phyloP scores from a whole-genome alignment of 2,113 vertebrate species.

The Apteryx owenii region DNA sequence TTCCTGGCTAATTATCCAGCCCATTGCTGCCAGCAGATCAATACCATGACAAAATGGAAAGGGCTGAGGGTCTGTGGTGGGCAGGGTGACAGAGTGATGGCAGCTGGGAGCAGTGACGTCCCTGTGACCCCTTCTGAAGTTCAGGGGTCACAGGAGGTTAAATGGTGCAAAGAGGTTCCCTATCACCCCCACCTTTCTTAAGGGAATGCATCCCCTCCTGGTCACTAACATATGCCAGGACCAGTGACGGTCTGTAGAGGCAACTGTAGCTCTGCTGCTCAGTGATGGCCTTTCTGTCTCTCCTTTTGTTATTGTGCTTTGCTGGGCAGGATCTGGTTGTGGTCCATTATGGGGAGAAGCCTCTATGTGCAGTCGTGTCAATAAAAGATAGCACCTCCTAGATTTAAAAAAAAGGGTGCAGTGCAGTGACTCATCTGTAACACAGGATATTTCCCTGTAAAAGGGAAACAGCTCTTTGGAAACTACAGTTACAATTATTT shows the following conservation, averaged over 20 bases:
- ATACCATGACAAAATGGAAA: slow-evolving; percentile 82
- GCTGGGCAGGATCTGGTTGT: accelerated
- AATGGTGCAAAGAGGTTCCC: slow-evolving; percentile 19
- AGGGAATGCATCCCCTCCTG: neutral
- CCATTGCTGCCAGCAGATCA: slow-evolving; percentile 86
- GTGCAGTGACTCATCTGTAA: accelerated
- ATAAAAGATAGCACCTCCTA: neutral
- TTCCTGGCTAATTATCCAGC: slow-evolving; percentile 92
- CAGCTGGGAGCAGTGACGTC: slow-evolving; percentile 73
- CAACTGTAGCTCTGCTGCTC: neutral
- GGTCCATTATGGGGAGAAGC: neutral
- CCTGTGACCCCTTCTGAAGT: slow-evolving; percentile 70
- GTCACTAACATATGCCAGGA: neutral
- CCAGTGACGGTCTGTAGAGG: neutral
- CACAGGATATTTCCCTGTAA: neutral
- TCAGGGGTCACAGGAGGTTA: slow-evolving; percentile 68
- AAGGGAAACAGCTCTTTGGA: neutral
- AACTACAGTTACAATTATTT: accelerated
- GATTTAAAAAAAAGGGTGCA: neutral
- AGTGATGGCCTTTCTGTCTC: too few species aligned
- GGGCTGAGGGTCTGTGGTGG: slow-evolving; percentile 69
- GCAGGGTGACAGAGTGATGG: slow-evolving; percentile 66
- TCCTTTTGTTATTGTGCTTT: accelerated
- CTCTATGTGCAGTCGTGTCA: neutral
- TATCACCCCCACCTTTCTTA: too few species aligned